Evolutionary conservation across 2,113 vertebrate genomes (phyloP), one percentile per base, ranked within the genome.

Genomic region (Caracal caracal): DNA sequence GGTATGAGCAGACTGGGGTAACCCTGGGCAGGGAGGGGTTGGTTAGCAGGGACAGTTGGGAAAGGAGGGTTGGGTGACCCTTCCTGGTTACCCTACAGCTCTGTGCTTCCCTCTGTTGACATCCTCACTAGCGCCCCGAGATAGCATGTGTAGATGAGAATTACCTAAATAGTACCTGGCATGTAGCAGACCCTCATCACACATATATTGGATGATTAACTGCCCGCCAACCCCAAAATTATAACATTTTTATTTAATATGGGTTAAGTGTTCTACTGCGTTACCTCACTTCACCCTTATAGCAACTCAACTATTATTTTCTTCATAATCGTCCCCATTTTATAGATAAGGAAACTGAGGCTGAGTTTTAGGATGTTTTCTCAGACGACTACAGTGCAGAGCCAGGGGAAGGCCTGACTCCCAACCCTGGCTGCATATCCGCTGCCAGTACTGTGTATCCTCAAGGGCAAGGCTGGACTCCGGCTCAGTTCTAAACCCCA

Each of bases 391-490:
- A 19, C n/a, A 26, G 40, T 30, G 53, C 49, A 81, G 53, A 56
- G 15, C 35, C 49, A 82, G 37, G 16, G 28, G 47, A 15, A 56
- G 19, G 0, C 4, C n/a, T 59, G 22, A 13, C 56, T 40, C 71
- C 65, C 40, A 33, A 1, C 10, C 61, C 75, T 1, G 26, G 26
- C 28, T 16, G 49, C 11, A n/a, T 0, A 2, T 5, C 37, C 19
- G 10, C 11, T 53, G 65, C 2, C 3, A 0, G 35, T 33, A 4
- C 59, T 47, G 43, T 15, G 10, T 33, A 30, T 76, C 86, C 13
- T 28, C 3, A 8, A 24, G 22, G 17, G 16, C 0, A 30, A n/a
- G 26, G 0, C 40, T 4, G 0, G 43, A 93, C 71, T 6, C 49
- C 37, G 24, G 35, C 35, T 85, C 20, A 5, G 10, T 35, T 83